A percentile compares a stretch with the other conserved stretches of the same genome.
Conservation (phyloP, 2,888 invertebrate genomes). For the Fissipunctia ypsillon region DNA sequence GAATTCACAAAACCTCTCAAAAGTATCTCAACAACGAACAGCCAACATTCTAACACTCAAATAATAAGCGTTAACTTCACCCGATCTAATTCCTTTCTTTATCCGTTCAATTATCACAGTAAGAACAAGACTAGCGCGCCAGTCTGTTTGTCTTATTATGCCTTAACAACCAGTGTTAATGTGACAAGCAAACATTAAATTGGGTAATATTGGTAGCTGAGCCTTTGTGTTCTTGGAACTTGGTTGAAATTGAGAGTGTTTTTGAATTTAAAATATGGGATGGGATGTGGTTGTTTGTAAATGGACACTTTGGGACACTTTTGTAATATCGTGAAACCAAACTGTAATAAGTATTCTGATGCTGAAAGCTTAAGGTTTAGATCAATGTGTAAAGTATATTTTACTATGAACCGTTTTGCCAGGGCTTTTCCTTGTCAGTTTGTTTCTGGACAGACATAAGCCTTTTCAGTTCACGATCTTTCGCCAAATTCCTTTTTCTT, state of each 20-base stretch:
- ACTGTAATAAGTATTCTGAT: background rate
- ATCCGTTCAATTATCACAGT: slow-evolving; percentile 80
- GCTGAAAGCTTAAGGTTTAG: background rate
- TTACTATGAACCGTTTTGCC: background rate
- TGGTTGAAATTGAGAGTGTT: slow-evolving; percentile 38
- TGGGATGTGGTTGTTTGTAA: background rate
- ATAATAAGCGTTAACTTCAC: slow-evolving; percentile 71
- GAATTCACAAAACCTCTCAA: slow-evolving; percentile 17
- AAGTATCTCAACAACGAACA: slow-evolving; percentile 26
- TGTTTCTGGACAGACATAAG: background rate
- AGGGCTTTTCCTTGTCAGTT: background rate
- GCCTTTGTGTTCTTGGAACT: slow-evolving; percentile 76
- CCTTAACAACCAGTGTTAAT: slow-evolving; percentile 76
- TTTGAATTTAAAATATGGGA: background rate
- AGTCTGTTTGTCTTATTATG: slow-evolving; percentile 75
- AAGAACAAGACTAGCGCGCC: slow-evolving; percentile 72
- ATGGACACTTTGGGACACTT: too few species aligned
- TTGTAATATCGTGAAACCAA: background rate
- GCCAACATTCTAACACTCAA: slow-evolving; percentile 44
- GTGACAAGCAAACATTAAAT: slow-evolving; percentile 75
- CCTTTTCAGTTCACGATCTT: background rate
- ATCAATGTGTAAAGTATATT: background rate
- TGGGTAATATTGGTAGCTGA: slow-evolving; percentile 83
- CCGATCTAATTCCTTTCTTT: slow-evolving; percentile 84
- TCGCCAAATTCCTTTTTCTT: background rate